Evolutionary conservation across 2,888 invertebrate genomes (phyloP).

Genomic region (Adelognathus sp.): DNA sequence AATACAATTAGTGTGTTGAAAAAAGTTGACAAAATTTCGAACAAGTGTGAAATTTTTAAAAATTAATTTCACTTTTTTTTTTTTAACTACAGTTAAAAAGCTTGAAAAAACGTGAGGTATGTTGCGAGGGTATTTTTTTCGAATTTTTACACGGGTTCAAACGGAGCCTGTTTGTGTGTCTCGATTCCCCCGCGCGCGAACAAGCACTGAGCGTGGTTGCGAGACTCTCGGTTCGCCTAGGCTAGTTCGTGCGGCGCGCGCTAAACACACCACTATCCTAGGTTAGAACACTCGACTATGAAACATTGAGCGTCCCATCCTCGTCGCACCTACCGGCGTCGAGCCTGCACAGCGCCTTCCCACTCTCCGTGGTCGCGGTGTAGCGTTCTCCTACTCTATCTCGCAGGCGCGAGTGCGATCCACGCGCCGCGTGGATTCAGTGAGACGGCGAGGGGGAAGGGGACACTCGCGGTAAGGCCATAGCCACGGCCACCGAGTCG

Average conservation of each 20-base stretch:
- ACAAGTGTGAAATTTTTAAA: no score
- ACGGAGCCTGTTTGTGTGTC: slow-evolving; percentile 42
- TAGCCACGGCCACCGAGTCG: slow-evolving; percentile 80
- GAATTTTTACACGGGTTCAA: not conserved
- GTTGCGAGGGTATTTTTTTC: not conserved
- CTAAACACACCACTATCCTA: slow-evolving; percentile 78
- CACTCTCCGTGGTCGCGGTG: slow-evolving; percentile 15
- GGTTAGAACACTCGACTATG: slow-evolving; percentile 73
- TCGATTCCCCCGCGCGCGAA: slow-evolving; percentile 69
- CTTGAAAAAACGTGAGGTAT: not conserved
- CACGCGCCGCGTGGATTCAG: slow-evolving; percentile 71
- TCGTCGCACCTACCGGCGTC: slow-evolving; percentile 20
- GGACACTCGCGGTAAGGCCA: slow-evolving; percentile 78
- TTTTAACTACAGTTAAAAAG: no score
- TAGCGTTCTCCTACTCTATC: slow-evolving; percentile 51
- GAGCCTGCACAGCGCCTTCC: not conserved
- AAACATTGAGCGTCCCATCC: slow-evolving; percentile 39
- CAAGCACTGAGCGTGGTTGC: slow-evolving; percentile 76
- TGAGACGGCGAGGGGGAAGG: slow-evolving; percentile 63
- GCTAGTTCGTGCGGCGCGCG: slow-evolving; percentile 71
- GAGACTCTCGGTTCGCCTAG: slow-evolving; percentile 77
- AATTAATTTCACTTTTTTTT: no score
- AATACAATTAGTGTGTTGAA: no score
- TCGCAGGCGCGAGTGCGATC: slow-evolving; percentile 55
- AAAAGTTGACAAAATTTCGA: no score